Evolutionary conservation across 2,888 invertebrate species (phyloP).

Genomic region (Andrena marginata): DNA sequence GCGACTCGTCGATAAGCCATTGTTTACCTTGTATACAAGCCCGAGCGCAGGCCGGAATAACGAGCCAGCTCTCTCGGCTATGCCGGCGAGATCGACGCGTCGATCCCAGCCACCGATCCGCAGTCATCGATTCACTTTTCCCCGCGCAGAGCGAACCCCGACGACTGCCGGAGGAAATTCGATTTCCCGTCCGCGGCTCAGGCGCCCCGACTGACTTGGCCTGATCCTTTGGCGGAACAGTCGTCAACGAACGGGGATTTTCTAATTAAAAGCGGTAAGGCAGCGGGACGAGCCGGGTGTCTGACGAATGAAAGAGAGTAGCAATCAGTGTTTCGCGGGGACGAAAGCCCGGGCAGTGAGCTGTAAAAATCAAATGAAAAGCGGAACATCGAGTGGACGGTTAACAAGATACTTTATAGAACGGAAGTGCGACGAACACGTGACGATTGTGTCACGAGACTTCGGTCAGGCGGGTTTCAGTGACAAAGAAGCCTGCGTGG

Average conservation of each 20-base stretch:
- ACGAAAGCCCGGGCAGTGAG: neutral
- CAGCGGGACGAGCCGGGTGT: neutral
- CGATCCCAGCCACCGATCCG: conserved; percentile 3
- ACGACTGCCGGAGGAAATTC: conserved; percentile 13
- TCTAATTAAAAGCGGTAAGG: neutral
- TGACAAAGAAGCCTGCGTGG: too few relatives aligned
- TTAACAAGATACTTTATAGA: too few relatives aligned
- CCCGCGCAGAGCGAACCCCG: neutral
- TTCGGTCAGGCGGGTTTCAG: too few relatives aligned
- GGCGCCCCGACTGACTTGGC: neutral
- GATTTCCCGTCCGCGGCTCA: conserved; percentile 33
- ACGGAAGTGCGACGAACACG: too few relatives aligned
- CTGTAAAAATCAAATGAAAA: too few relatives aligned
- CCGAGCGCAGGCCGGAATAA: conserved; percentile 57
- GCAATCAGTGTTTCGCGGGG: neutral
- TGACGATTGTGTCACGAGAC: too few relatives aligned
- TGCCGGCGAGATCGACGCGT: neutral
- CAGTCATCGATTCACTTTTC: conserved; percentile 16
- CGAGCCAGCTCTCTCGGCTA: conserved; percentile 8
- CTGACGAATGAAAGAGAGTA: neutral
- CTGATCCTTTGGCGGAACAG: neutral
- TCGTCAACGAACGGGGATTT: neutral
- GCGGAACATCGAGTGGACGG: too few relatives aligned
- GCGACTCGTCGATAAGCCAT: conserved; percentile 68
- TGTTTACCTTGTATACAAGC: conserved; percentile 62